A percentile compares a stretch with the other conserved stretches of the same genome.
phyloP scores from a whole-genome alignment of 2,888 invertebrate genomes.

The Xestia ashworthii region DNA sequence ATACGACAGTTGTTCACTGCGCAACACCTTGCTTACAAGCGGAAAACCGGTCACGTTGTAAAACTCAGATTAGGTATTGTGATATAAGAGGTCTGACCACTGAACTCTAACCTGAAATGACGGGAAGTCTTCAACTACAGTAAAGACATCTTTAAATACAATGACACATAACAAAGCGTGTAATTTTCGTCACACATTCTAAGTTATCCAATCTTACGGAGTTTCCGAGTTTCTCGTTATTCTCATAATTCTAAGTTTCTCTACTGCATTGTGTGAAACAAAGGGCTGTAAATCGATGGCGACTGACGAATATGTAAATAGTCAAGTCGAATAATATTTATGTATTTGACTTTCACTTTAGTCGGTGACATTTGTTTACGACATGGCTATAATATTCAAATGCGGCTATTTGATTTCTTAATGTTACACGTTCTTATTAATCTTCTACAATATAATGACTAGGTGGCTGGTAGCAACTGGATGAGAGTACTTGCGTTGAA shows the following conservation, averaged over 20 bases:
- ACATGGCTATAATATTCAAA: constrained; percentile 39
- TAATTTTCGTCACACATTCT: constrained; percentile 35
- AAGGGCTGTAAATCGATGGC: constrained; percentile 49
- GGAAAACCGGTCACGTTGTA: constrained; percentile 39
- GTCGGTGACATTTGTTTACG: constrained; percentile 26
- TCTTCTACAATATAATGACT: neutral
- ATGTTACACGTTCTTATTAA: neutral
- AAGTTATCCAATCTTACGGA: constrained; percentile 45
- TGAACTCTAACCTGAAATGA: constrained; percentile 52
- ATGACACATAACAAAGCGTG: constrained; percentile 46
- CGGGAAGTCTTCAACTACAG: constrained; percentile 38
- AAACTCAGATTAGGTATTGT: constrained; percentile 20
- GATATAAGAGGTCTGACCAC: constrained; percentile 37
- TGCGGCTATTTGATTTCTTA: constrained; percentile 7
- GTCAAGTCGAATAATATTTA: constrained; percentile 46
- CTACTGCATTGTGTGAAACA: constrained; percentile 41
- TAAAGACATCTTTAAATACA: constrained; percentile 41
- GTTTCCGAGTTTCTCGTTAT: constrained; percentile 31
- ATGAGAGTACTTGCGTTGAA: no score
- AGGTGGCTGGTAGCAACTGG: no score
- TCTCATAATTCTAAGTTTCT: constrained; percentile 43
- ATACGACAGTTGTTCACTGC: neutral
- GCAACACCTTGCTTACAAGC: neutral
- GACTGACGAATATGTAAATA: constrained; percentile 46
- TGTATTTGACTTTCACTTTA: constrained; percentile 54